phyloP scores from a whole-genome alignment of 2,113 vertebrate genomes.

The Baryphthengus martii region DNA sequence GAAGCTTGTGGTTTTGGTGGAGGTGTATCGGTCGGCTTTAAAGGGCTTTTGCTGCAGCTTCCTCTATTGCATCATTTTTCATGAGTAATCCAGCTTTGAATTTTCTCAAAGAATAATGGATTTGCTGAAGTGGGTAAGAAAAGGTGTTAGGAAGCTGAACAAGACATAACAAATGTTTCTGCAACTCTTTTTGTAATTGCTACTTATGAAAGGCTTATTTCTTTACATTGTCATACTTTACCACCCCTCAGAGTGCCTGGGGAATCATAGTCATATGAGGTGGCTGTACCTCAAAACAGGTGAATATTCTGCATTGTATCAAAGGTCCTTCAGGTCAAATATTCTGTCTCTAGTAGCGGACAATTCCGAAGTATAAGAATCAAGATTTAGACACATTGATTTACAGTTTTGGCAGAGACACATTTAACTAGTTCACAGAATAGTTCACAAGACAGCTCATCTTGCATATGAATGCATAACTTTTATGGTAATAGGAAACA shows the following conservation, averaged over 20 bases:
- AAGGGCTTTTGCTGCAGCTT: neutral
- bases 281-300: neutral
- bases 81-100: neutral
- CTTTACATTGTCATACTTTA: accelerated
- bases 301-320: neutral
- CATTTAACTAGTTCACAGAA: neutral
- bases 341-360: neutral
- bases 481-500: neutral
- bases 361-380: neutral
- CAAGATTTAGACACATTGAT: neutral
- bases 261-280: neutral
- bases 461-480: neutral
- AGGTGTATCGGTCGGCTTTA: neutral
- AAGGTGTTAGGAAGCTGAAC: neutral
- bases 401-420: neutral
- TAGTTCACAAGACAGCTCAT: neutral
- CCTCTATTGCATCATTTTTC: neutral
- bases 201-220: neutral
- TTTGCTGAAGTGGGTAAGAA: neutral
- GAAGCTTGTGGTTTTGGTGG: neutral
- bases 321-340: neutral
- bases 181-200: neutral
- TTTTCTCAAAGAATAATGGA: neutral
- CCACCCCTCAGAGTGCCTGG: accelerated
- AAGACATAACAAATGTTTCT: neutral